These are phyloP conservation scores for Plusia festucae DNA, from an alignment of 2,888 invertebrate species.

Conservation along the genomic window DNA sequence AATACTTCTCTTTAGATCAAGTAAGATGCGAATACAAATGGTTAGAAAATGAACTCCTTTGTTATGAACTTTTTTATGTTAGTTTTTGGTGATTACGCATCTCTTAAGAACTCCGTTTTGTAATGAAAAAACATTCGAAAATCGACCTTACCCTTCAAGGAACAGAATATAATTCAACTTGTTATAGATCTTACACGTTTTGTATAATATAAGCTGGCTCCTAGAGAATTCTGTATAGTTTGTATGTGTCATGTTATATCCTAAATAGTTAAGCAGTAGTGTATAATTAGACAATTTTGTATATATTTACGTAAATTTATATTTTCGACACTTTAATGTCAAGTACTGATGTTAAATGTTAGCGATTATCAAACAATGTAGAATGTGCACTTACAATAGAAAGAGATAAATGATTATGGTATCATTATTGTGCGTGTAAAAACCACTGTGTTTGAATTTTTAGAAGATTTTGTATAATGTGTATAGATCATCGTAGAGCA, in stretches of 20 bases:
- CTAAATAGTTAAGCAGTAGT: constrained; percentile 27
- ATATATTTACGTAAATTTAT: constrained; percentile 30
- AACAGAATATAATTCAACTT: not conserved
- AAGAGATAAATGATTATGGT: not conserved
- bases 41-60: no score
- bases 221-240: not conserved
- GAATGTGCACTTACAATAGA: not conserved
- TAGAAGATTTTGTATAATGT: not conserved
- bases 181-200: not conserved
- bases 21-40: no score
- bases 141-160: not conserved
- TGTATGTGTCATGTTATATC: not conserved
- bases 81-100: not conserved
- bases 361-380: not conserved
- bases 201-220: not conserved
- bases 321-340: constrained; percentile 23
- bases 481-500: not conserved
- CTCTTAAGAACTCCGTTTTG: not conserved
- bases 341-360: not conserved
- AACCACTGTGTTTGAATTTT: not conserved
- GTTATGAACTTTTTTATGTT: not conserved
- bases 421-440: not conserved
- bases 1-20: no score
- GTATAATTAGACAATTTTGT: constrained; percentile 54
- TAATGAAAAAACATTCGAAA: not conserved